These are phyloP conservation scores for Crypturellus undulatus DNA, from an alignment of 2,113 vertebrate genomes.

Conservation along the genomic window DNA sequence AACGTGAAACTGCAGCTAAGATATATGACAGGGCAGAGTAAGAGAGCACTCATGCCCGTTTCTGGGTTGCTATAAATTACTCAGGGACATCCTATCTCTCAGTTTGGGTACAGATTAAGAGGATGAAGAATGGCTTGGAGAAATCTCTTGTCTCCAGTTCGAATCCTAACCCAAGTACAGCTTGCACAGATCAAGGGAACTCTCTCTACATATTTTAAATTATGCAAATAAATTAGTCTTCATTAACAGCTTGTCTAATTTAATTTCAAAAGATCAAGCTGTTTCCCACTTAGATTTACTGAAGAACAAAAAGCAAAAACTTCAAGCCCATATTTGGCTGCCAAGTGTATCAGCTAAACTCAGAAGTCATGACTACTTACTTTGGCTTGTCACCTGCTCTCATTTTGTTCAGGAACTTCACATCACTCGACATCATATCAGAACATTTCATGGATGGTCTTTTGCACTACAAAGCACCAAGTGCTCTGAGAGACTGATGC, in stretches of 20 bases:
- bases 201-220: conserved; percentile 6
- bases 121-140: neutral
- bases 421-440: neutral
- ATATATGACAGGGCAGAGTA: neutral
- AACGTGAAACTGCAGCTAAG: neutral
- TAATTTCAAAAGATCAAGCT: conserved; percentile 48
- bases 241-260: conserved; percentile 52
- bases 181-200: neutral
- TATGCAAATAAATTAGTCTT: conserved; percentile 51
- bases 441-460: neutral
- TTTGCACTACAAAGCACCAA: conserved; percentile 4
- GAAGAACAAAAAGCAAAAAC: neutral
- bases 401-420: conserved; percentile 31
- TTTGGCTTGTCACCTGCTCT: neutral
- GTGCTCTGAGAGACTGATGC: neutral
- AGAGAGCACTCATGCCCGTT: neutral
- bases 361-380: neutral
- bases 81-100: neutral
- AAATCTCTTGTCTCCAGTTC: neutral
- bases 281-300: neutral
- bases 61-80: neutral
- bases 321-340: neutral
- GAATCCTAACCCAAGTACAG: neutral
- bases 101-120: neutral
- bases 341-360: neutral